Conservation (phyloP, 2,797 vertebrate species). For the Gymnopithys bicolor region DNA sequence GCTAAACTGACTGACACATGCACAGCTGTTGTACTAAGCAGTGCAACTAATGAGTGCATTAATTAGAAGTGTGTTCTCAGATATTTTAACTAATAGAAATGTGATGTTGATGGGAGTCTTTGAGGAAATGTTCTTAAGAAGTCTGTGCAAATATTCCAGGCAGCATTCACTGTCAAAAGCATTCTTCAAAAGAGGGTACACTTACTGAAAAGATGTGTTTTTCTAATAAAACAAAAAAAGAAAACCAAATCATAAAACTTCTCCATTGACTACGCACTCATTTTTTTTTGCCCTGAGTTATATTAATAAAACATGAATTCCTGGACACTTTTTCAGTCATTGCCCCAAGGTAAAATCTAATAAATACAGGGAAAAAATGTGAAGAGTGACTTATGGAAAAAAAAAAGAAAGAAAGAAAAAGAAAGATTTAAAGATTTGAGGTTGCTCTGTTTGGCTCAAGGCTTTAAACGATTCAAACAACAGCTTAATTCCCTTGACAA, state of each 20-base stretch:
- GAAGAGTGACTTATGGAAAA: not conserved
- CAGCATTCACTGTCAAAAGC: not conserved
- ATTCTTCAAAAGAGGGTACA: not conserved
- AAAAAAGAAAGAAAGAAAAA: not conserved
- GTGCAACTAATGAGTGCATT: not conserved
- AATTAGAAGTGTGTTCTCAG: not conserved
- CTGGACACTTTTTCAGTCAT: not conserved
- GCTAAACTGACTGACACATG: not conserved
- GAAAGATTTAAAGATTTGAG: not conserved
- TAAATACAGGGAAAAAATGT: not conserved
- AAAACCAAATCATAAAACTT: not conserved
- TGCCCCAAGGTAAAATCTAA: not conserved
- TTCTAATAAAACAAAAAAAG: not conserved
- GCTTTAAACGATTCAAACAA: slow-evolving; percentile 57
- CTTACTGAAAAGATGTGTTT: not conserved
- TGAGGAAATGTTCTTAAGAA: not conserved
- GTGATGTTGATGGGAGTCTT: not conserved
- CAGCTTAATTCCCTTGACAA: slow-evolving; percentile 51
- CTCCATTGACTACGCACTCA: not conserved
- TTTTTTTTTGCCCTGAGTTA: not conserved
- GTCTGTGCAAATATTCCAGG: not conserved
- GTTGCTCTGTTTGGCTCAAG: slow-evolving; percentile 19
- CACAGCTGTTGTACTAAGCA: not conserved
- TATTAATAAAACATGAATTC: not conserved
- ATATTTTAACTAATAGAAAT: not conserved